Base-by-base conservation (phyloP, 2,113 vertebrate genomes). In the Centrocercus urophasianus region DNA sequence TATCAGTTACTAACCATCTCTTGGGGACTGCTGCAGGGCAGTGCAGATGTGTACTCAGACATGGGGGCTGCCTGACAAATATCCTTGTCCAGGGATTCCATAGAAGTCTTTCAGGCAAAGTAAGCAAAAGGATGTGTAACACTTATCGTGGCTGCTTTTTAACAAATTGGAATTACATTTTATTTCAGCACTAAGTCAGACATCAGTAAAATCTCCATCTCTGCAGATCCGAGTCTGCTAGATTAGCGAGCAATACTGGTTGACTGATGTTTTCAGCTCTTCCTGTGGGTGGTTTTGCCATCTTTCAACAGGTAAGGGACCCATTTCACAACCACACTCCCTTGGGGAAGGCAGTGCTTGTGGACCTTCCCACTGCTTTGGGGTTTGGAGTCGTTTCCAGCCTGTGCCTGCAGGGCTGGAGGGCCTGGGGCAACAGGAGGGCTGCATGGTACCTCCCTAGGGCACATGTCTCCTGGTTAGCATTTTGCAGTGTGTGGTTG, bases 361-460 rank as follows among this genome's bases (percentile, higher is more conserved):
- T 16, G 50, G 16, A 40, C 27, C 13, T 64, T 88, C 16, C 28
- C n/a, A 11, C 4, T 73, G 15, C 34, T 64, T 25, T 60, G 18
- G 3, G 42, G 4, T 24, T 93, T 64, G 24, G 72, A 34, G 11
- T 52, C 30, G 28, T 64, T 28, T 18, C 73, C 25, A 73, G 27
- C 4, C 20, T 60, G 63, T 45, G 38, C 34, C 1, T 0, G 1
- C 0, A 4, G 32, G 21, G 12, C 38, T 83, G 24, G 11, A 11
- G 28, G 5, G 3, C n/a, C 6, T 38, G 19, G 8, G 25, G 2
- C 24, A 66, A n/a, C 8, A 7, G 1, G 0, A 77, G 11, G 17
- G n/a, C 34, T 86, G 6, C 1, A 1, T 57, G 48, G 10, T 34
- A 70, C n/a, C 34, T 80, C 1, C 1, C 4, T 0, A 1, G 4